These are phyloP conservation scores for Celastrina argiolus DNA, from an alignment of 2,888 invertebrate genomes.

Conservation along the genomic window DNA sequence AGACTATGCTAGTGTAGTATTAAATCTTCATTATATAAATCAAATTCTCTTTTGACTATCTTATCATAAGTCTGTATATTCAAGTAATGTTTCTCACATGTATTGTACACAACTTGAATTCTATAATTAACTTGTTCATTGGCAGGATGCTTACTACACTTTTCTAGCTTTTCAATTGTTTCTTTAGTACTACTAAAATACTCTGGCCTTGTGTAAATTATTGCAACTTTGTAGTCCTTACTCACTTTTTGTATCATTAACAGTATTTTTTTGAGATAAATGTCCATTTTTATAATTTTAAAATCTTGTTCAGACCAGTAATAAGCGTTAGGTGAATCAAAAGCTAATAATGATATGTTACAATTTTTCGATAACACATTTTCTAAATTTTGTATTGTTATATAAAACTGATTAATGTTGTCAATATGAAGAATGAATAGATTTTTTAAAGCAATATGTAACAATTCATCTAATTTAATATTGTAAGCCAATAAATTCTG, in stretches of 20 bases:
- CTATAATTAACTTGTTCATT: slow-evolving; percentile 55
- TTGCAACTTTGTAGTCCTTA: slow-evolving; percentile 66
- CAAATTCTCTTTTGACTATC: slow-evolving; percentile 38
- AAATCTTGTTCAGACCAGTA: slow-evolving; percentile 73
- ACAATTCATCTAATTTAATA: slow-evolving; percentile 33
- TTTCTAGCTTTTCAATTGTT: slow-evolving; percentile 42
- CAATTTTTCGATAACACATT: slow-evolving; percentile 52
- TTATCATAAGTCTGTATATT: slow-evolving; percentile 39
- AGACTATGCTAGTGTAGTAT: slow-evolving; percentile 7
- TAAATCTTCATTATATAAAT: slow-evolving; percentile 1
- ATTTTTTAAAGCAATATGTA: slow-evolving; percentile 44
- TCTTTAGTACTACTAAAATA: slow-evolving; percentile 68
- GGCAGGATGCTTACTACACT: slow-evolving; percentile 41
- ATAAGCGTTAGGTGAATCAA: slow-evolving; percentile 69
- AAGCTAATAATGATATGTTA: slow-evolving; percentile 58
- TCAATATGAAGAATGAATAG: slow-evolving; percentile 56
- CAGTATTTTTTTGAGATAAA: slow-evolving; percentile 65
- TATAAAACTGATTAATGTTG: slow-evolving; percentile 60
- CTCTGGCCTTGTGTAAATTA: slow-evolving; percentile 73
- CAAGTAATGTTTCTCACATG: slow-evolving; percentile 36
- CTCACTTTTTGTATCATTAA: slow-evolving; percentile 60
- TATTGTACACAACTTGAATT: slow-evolving; percentile 46
- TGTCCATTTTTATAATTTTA: slow-evolving; percentile 69
- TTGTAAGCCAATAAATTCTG: slow-evolving; percentile 25
- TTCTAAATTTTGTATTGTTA: slow-evolving; percentile 64